Base-by-base conservation (phyloP, 2,888 invertebrate species). In the Linnaemya vulpina region DNA sequence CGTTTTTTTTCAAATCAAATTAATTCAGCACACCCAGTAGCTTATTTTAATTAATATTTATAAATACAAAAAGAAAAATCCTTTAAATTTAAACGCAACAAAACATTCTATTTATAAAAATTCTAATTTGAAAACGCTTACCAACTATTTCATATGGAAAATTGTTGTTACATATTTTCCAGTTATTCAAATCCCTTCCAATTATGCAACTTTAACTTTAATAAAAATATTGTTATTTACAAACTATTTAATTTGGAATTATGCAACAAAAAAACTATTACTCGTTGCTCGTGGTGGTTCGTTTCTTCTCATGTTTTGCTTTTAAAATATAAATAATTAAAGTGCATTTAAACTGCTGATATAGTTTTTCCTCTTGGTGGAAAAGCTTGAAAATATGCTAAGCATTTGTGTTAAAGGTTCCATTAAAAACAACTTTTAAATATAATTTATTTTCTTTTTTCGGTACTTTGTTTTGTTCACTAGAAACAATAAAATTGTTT, bases 361-460 rank as follows among this genome's bases (percentile, higher is more conserved):
- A 17, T 35, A 46, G 46, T 46, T 58, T 71, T 35, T 43, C 13
- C 46, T 46, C 20, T 30, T 60, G 20, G 71, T 60, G 13, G 51
- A 35, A 67, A 67, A 67, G 17, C 13, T 46, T 73, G 25, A 25
- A 55, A 55, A 70, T 55, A 70, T 70, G 70, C 25, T 55, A 55
- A 55, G 55, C 55, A 35, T 70, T 58, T 25, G 55, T 43, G 43
- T 58, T 70, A 70, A 70, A 55, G 43, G 22, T 70, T 70, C 70
- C 70, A 70, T 58, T 22, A 63, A 43, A 43, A 40, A 43, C 25
- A 55, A 22, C 40, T 63, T n/a, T 20, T 8, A 63, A 43, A 63
- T 22, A 22, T 15, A 22, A 25, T 40, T 63, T 63, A 46, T 49
- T 9, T 49, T 17, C 49, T 30, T 30, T 30, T 30, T 30, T 3